These are phyloP conservation scores for Vombatus ursinus DNA, from an alignment of 2,113 vertebrate species.

Conservation along the genomic window DNA sequence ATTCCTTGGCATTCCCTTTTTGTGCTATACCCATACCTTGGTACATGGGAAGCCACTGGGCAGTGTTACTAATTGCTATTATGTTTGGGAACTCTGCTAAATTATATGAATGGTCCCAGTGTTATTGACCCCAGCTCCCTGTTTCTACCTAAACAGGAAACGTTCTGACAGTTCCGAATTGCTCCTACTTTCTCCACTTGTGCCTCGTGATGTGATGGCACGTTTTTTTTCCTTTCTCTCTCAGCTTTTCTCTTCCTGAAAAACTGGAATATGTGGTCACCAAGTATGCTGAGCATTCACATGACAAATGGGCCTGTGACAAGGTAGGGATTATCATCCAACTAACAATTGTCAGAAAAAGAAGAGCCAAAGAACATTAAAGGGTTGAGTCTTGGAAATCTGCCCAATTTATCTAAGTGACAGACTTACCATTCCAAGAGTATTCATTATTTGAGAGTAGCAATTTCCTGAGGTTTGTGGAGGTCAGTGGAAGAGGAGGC, in stretches of 20 bases:
- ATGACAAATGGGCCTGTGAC: conserved; percentile 98
- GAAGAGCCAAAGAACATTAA: conserved; percentile 40
- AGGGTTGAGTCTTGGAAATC: conserved; percentile 57
- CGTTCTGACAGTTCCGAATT: neutral
- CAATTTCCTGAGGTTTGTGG: conserved; percentile 30
- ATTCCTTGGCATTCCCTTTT: neutral
- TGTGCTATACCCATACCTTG: neutral
- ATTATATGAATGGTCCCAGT: neutral
- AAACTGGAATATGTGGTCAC: conserved; percentile 95
- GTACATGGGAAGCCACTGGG: neutral
- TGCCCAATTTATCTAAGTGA: conserved; percentile 52
- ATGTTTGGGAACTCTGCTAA: neutral
- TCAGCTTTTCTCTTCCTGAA: conserved; percentile 94
- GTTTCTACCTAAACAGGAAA: neutral
- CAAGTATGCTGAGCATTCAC: conserved; percentile 95
- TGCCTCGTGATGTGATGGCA: conserved; percentile 2
- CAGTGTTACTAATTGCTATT: neutral
- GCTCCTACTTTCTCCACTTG: neutral
- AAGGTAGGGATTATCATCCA: conserved; percentile 88
- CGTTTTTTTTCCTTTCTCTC: conserved; percentile 65
- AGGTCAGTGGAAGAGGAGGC: neutral
- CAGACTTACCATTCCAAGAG: neutral
- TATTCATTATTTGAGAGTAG: conserved; percentile 45
- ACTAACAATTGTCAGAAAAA: conserved; percentile 13
- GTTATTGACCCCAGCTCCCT: neutral